These are phyloP conservation scores for Enteromius radiatus DNA, from an alignment of 2,797 vertebrate genomes.

Conservation along the genomic window DNA sequence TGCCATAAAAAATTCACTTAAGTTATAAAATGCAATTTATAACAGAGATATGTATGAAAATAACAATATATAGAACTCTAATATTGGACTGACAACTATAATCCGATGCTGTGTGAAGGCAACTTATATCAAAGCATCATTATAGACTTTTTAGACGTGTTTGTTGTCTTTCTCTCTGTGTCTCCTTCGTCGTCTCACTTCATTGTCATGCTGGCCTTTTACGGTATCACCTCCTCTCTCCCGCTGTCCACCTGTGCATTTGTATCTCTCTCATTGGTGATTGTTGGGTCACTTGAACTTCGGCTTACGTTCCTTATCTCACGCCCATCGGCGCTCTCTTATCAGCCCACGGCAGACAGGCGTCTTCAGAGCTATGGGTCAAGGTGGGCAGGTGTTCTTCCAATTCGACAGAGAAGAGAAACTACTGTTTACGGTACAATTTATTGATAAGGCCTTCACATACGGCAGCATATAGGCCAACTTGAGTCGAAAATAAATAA, in stretches of 20 bases:
- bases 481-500: conserved; percentile 42
- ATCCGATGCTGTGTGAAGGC: neutral
- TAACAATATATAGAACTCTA: neutral
- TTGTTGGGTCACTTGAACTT: conserved; percentile 69
- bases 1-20: neutral
- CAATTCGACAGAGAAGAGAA: conserved; percentile 70
- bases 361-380: conserved; percentile 68
- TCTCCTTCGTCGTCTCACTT: conserved; percentile 1
- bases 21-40: neutral
- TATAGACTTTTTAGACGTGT: conserved; percentile 32
- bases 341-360: conserved; percentile 68
- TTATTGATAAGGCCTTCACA: conserved; percentile 68
- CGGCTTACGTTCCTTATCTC: conserved; percentile 72
- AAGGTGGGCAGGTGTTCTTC: conserved; percentile 66
- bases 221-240: neutral
- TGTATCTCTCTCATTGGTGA: conserved; percentile 52
- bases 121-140: neutral
- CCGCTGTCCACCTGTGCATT: conserved; percentile 30
- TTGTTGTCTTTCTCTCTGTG: conserved; percentile 30
- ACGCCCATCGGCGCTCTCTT: conserved; percentile 69
- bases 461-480: conserved; percentile 53
- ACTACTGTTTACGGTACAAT: conserved; percentile 67
- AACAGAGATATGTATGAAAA: neutral
- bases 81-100: neutral
- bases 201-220: conserved; percentile 22